Evolutionary conservation across 2,113 vertebrate genomes (phyloP).

Genomic region (Neodon shergylaensis): DNA sequence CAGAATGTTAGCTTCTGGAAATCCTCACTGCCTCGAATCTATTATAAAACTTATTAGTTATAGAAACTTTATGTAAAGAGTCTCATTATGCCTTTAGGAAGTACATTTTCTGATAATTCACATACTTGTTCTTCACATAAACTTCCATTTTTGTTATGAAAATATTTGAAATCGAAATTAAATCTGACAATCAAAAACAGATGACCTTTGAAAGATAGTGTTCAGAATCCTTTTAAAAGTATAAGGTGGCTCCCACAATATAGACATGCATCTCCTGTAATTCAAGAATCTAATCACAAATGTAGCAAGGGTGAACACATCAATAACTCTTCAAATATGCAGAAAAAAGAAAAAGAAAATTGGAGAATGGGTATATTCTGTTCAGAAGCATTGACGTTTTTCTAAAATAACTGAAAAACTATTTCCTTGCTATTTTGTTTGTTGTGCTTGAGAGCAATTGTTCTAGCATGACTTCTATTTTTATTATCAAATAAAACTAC

Average conservation of each 20-base stretch:
- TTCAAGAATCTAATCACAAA: not conserved
- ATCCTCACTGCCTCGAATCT: not conserved
- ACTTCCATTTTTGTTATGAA: constrained; percentile 62
- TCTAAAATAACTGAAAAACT: not conserved
- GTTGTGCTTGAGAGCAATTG: not conserved
- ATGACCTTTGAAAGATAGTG: not conserved
- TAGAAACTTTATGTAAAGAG: constrained; percentile 44
- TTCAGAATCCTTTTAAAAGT: not conserved
- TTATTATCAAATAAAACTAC: not conserved
- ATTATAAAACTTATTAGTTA: constrained; percentile 52
- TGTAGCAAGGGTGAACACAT: not conserved
- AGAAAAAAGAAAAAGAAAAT: not conserved
- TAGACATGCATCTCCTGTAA: not conserved
- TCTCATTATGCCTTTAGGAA: constrained; percentile 48
- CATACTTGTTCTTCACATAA: constrained; percentile 46
- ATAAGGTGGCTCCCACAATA: not conserved
- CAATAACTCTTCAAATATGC: not conserved
- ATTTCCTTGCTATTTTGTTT: not conserved
- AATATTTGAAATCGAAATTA: constrained; percentile 56
- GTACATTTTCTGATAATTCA: not conserved
- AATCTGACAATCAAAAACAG: not conserved
- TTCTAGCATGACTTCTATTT: not conserved
- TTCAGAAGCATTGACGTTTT: not conserved
- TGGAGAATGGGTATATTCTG: fast-evolving
- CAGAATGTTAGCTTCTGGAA: not conserved